phyloP scores from a whole-genome alignment of 2,113 vertebrate genomes.

The Carassius auratus region DNA sequence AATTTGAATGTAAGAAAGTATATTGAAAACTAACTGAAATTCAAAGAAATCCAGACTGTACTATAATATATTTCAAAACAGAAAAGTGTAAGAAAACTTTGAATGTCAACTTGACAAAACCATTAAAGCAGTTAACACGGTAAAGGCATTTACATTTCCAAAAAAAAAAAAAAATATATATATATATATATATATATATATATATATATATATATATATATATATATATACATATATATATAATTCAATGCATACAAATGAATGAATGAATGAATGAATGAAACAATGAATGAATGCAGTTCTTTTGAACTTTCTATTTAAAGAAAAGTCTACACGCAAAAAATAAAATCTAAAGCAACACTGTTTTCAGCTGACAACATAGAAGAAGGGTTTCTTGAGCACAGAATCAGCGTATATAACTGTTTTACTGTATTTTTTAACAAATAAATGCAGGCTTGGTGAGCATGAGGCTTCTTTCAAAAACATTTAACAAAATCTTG shows the following conservation, averaged over 20 bases:
- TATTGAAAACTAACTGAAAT: neutral
- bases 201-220: too few species aligned
- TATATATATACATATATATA: too few species aligned
- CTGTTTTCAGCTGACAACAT: neutral
- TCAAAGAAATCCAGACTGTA: too few species aligned
- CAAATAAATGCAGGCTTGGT: neutral
- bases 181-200: too few species aligned
- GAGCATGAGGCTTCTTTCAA: neutral
- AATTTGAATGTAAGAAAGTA: neutral
- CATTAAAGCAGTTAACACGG: neutral
- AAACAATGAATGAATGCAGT: neutral
- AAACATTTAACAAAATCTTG: neutral
- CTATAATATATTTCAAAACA: too few species aligned
- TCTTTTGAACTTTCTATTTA: neutral
- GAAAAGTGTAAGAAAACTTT: neutral
- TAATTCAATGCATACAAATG: too few species aligned
- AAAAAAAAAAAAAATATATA: too few species aligned
- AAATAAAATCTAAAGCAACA: neutral
- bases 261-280: too few species aligned
- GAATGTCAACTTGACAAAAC: neutral
- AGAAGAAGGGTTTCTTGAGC: neutral
- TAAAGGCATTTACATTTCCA: too few species aligned
- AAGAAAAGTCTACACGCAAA: neutral
- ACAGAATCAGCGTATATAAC: neutral
- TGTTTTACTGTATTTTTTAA: neutral